Percentiles rank a stretch among this genome's conserved stretches.
phyloP scores from a whole-genome alignment of 2,888 invertebrate genomes.

The Ellobium chinense region DNA sequence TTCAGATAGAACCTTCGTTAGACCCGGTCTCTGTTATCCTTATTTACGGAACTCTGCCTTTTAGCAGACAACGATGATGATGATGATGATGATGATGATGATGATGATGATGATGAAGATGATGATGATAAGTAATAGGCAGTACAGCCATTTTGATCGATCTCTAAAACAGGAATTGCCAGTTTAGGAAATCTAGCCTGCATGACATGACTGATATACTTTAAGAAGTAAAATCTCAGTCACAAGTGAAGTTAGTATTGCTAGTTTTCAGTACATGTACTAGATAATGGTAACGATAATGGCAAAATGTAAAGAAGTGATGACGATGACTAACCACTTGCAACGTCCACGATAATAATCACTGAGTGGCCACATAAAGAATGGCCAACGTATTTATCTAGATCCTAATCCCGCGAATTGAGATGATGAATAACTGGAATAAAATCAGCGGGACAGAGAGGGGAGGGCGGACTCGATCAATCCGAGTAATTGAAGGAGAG shows the following conservation, averaged over 20 bases:
- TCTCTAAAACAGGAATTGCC: no score
- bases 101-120: background rate
- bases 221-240: no score
- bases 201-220: no score
- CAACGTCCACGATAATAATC: background rate
- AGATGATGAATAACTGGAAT: constrained; percentile 34
- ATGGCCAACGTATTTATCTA: background rate
- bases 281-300: no score
- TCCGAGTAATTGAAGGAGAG: constrained; percentile 23
- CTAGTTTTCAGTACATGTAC: no score
- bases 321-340: background rate
- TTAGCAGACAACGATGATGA: background rate
- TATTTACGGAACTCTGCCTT: no score
- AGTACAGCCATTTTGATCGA: no score
- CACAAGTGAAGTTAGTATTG: no score
- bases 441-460: background rate
- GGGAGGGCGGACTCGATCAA: constrained; percentile 11
- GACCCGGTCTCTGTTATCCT: no score
- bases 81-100: background rate
- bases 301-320: no score
- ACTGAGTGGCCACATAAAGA: background rate
- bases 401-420: background rate
- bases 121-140: background rate
- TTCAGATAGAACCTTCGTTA: no score
- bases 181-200: no score